Percentiles rank a stretch among this genome's conserved stretches.
Evolutionary conservation across 2,797 vertebrate species (phyloP).

Genomic region (Leptatherina wallacei): DNA sequence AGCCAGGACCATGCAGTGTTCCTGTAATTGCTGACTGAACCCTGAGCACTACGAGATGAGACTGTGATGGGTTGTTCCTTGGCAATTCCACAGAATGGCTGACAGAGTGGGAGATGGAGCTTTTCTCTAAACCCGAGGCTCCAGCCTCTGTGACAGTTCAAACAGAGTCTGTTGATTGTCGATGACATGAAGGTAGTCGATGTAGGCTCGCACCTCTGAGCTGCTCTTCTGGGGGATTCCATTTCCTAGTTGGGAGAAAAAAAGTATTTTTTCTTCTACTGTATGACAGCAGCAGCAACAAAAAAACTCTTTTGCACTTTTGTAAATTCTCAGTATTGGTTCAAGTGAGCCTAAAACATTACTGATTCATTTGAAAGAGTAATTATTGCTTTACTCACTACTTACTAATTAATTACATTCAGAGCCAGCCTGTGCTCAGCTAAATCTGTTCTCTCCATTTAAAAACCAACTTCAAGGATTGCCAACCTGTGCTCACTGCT

Average conservation of each 20-base stretch:
- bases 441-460: neutral
- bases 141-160: slow-evolving; percentile 94
- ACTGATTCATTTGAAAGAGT: neutral
- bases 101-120: slow-evolving; percentile 22
- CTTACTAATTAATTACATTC: neutral
- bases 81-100: slow-evolving; percentile 28
- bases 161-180: slow-evolving; percentile 98
- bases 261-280: neutral
- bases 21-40: slow-evolving; percentile 43
- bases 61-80: slow-evolving; percentile 43
- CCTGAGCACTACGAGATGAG: slow-evolving; percentile 62
- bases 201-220: slow-evolving; percentile 88
- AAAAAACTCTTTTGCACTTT: neutral
- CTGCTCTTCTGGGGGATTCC: slow-evolving; percentile 90
- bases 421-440: neutral
- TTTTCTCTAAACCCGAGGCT: slow-evolving; percentile 86
- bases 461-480: neutral
- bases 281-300: neutral
- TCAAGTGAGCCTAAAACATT: neutral
- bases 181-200: slow-evolving; percentile 92
- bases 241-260: slow-evolving; percentile 80
- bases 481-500: neutral
- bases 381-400: neutral
- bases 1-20: slow-evolving; percentile 16
- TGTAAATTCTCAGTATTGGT: neutral